A percentile compares a stretch with the other conserved stretches of the same genome.
phyloP scores from a whole-genome alignment of 2,797 vertebrate genomes.

The Cyprinella venusta region DNA sequence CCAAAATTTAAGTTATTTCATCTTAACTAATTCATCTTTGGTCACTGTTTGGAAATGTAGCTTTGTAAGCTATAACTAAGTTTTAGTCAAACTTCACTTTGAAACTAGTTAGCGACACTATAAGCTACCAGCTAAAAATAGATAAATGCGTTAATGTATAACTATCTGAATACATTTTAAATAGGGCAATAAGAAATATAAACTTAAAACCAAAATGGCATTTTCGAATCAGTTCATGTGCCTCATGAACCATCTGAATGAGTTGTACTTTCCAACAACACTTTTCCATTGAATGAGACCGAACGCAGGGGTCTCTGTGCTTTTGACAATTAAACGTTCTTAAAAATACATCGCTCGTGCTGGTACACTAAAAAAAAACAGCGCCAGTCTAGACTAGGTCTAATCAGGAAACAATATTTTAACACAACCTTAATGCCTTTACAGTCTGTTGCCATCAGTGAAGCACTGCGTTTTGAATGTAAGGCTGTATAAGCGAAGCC shows the following conservation, averaged over 20 bases:
- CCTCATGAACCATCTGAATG: background rate
- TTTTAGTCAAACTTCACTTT: background rate
- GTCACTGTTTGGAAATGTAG: background rate
- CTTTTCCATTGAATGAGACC: background rate
- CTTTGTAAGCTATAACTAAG: background rate
- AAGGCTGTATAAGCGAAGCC: background rate
- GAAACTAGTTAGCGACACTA: background rate
- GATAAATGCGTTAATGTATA: background rate
- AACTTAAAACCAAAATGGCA: background rate
- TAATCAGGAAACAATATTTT: conserved; percentile 22
- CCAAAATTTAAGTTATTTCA: background rate
- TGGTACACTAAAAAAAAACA: background rate
- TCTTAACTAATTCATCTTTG: background rate
- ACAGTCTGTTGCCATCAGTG: background rate
- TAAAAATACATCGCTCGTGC: background rate
- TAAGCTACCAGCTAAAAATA: background rate
- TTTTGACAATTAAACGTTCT: conserved; percentile 1
- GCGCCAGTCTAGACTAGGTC: conserved; percentile 11
- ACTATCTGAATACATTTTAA: background rate
- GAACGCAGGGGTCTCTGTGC: background rate
- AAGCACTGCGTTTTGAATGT: background rate
- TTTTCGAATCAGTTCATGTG: background rate
- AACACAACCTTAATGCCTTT: conserved; percentile 20
- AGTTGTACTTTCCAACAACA: background rate
- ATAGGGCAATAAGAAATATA: background rate